Percentiles rank a stretch among this genome's conserved stretches.
Evolutionary conservation across 2,888 invertebrate genomes (phyloP).

Genomic region (Luffia ferchaultella): DNA sequence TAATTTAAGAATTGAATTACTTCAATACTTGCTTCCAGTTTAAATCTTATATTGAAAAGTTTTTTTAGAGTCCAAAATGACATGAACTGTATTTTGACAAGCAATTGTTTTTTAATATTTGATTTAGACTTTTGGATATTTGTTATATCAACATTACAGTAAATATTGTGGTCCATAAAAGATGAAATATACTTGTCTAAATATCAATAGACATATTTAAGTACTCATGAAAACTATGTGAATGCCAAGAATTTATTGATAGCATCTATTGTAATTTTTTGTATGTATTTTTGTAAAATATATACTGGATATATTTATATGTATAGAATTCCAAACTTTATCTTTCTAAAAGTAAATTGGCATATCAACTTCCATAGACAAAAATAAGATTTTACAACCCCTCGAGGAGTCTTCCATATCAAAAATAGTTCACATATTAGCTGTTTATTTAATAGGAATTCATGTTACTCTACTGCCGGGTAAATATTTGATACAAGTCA

Average conservation of each 20-base stretch:
- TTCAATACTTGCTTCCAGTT: not conserved
- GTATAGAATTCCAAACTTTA: conserved; percentile 52
- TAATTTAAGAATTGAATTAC: not conserved
- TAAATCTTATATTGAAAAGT: not conserved
- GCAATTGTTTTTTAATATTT: conserved; percentile 6
- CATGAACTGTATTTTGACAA: not conserved
- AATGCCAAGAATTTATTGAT: conserved; percentile 32
- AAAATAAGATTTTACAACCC: conserved; percentile 48
- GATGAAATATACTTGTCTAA: conserved; percentile 32
- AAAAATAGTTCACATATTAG: conserved; percentile 55
- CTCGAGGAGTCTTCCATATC: conserved; percentile 62
- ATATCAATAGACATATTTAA: conserved; percentile 61
- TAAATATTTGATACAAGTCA: conserved; percentile 30
- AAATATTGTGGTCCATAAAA: conserved; percentile 38
- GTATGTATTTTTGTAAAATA: conserved; percentile 65
- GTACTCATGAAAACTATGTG: conserved; percentile 22
- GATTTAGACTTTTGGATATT: not conserved
- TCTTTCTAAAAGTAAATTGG: conserved; percentile 49
- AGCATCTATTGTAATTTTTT: conserved; percentile 41
- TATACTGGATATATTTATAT: conserved; percentile 53
- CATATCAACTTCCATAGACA: conserved; percentile 64
- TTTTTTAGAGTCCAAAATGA: not conserved
- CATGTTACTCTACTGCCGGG: conserved; percentile 33
- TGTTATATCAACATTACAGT: not conserved
- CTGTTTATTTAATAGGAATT: conserved; percentile 27